Percentiles rank a stretch among this genome's conserved stretches.
Conservation (phyloP, 2,113 vertebrate genomes). For the Daubentonia madagascariensis region DNA sequence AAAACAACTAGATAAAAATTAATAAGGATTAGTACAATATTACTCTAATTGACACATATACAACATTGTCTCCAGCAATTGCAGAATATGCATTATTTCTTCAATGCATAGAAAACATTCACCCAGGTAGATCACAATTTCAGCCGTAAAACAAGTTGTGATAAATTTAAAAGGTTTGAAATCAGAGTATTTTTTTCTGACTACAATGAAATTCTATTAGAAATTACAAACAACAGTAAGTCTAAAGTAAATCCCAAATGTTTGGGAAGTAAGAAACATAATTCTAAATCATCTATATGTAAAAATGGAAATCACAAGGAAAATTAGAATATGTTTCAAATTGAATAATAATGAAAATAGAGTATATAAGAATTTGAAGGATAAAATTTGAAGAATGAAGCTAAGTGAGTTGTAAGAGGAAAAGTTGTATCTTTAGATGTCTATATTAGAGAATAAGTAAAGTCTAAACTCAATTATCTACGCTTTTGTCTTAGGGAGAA, state of each 20-base stretch:
- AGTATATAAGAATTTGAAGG: neutral
- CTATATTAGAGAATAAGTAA: neutral
- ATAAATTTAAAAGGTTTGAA: neutral
- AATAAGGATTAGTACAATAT: no score
- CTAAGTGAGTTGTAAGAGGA: neutral
- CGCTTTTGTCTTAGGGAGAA: neutral
- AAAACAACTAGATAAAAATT: neutral
- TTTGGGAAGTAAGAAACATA: neutral
- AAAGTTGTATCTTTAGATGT: neutral
- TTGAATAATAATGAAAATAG: neutral
- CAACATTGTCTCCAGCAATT: neutral
- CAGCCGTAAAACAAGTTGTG: neutral
- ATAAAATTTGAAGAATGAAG: neutral
- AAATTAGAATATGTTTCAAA: neutral
- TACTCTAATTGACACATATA: neutral
- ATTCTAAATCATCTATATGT: neutral
- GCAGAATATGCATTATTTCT: neutral
- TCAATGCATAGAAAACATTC: neutral
- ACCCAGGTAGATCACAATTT: neutral
- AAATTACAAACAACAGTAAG: neutral
- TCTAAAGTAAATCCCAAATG: neutral
- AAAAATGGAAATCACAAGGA: neutral
- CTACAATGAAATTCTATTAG: neutral
- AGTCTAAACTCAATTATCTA: neutral
- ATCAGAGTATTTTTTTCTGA: neutral